Evolutionary conservation across 2,113 vertebrate species (phyloP), one percentile per base, ranked within the genome.

Genomic region (Rhynchomys soricoides): DNA sequence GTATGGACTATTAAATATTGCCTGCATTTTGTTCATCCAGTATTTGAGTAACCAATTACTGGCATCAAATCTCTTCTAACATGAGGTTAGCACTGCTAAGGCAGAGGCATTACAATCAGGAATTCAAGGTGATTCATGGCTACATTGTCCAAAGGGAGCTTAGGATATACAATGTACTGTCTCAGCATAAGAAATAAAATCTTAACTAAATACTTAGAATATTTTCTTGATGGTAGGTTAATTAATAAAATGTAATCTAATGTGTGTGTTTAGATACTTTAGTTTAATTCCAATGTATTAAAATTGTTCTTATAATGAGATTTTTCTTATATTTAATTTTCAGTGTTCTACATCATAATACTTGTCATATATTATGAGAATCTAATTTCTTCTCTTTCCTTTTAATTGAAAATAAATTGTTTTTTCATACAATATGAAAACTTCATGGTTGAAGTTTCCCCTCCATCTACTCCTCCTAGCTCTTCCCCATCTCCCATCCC

Each of bases 271-370:
- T 78, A 79, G 26, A 82, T 43, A 52, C 86, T 92, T 87, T 3
- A 75, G 17, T 91, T 92, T 90, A 92, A 90, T 37, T 94, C 37
- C 75, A 55, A 88, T 85, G 85, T 89, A 73, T 73, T 75, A 22
- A 96, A 81, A 66, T 70, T 68, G 59, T 11, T 62, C 13, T 74
- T 70, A 74, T 50, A 55, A 91, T 57, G 34, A 19, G 7, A 81
- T 93, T 81, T 83, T 93, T 83, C 22, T 96, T 86, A 6, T 73
- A 3, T 45, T 12, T 52, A 57, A 81, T 68, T 11, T 15, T 90
- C 78, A 74, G 16, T 74, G 45, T 43, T 93, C 79, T 85, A 43
- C 26, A 48, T 79, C 48, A 85, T 26, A 21, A 43, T 57, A 81
- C 40, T 66, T 62, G 50, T 17, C 19, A 77, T 86, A 77, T 71